These are phyloP conservation scores for Scomber colias DNA, from an alignment of 2,113 vertebrate genomes.

Conservation along the genomic window DNA sequence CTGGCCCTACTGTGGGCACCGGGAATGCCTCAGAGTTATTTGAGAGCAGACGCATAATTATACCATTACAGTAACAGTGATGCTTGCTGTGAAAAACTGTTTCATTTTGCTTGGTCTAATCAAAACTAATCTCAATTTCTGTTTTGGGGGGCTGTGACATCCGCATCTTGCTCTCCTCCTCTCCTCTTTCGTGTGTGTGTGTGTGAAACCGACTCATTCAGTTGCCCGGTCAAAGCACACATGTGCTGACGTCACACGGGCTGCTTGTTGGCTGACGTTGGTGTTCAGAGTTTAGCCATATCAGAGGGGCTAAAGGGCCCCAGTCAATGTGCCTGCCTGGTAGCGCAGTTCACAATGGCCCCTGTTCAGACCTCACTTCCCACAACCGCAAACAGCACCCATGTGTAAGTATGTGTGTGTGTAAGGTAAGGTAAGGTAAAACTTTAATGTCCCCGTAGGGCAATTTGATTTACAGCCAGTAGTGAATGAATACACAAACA, in stretches of 20 bases:
- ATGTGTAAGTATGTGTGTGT: not conserved
- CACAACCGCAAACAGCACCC: conserved; percentile 55
- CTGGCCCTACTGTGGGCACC: conserved; percentile 68
- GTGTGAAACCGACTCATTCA: conserved; percentile 46
- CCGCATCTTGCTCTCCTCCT: conserved; percentile 3
- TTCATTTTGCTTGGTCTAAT: conserved; percentile 67
- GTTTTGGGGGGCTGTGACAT: conserved; percentile 46
- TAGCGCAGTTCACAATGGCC: conserved; percentile 69
- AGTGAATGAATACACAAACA: too few relatives aligned
- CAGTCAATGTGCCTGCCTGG: conserved; percentile 57
- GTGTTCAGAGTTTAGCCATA: conserved; percentile 64
- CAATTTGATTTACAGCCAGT: too few relatives aligned
- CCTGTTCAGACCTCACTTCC: conserved; percentile 72
- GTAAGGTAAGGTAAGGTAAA: too few relatives aligned
- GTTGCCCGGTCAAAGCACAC: conserved; percentile 63
- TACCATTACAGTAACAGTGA: conserved; percentile 68
- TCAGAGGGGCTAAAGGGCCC: conserved; percentile 58
- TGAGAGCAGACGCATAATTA: conserved; percentile 79
- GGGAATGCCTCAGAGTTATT: conserved; percentile 77
- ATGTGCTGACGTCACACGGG: conserved; percentile 66
- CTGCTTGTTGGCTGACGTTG: conserved; percentile 73
- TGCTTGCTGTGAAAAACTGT: conserved; percentile 62
- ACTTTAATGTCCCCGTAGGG: too few relatives aligned
- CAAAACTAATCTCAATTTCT: conserved; percentile 64
- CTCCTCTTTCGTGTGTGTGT: conserved; percentile 6